Percentiles rank a stretch among this genome's conserved stretches.
Evolutionary conservation across 2,797 vertebrate genomes (phyloP).

Genomic region (Mastacembelus armatus): DNA sequence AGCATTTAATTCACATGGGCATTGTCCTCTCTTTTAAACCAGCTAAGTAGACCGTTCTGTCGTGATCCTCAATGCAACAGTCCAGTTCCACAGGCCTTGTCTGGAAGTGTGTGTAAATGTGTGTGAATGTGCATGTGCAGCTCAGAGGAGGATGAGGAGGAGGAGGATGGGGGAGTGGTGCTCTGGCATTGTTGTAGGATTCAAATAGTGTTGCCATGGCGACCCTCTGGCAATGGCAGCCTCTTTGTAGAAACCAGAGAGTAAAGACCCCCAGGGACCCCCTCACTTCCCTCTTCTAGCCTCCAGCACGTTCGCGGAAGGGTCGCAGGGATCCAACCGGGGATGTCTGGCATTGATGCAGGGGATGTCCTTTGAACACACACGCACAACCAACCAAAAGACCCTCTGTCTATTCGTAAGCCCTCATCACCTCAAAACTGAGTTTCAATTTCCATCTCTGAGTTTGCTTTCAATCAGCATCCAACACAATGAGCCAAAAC

Average conservation of each 20-base stretch:
- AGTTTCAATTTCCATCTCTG: slow-evolving; percentile 56
- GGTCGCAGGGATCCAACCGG: slow-evolving; percentile 52
- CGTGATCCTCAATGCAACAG: slow-evolving; percentile 51
- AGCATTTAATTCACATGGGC: slow-evolving; percentile 41
- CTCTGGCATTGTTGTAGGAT: slow-evolving; percentile 85
- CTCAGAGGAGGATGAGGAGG: slow-evolving; percentile 44
- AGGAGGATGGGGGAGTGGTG: slow-evolving; percentile 48
- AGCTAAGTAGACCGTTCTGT: slow-evolving; percentile 21
- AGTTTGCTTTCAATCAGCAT: slow-evolving; percentile 61
- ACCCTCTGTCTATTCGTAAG: slow-evolving; percentile 29
- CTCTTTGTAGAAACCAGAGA: slow-evolving; percentile 83
- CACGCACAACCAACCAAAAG: slow-evolving; percentile 21
- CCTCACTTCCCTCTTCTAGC: slow-evolving; percentile 55
- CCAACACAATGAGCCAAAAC: slow-evolving; percentile 66
- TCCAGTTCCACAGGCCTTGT: slow-evolving; percentile 46
- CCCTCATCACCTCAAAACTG: slow-evolving; percentile 24
- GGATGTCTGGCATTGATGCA: slow-evolving; percentile 38
- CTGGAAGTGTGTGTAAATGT: slow-evolving; percentile 16
- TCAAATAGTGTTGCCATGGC: slow-evolving; percentile 86
- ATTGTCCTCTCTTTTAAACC: slow-evolving; percentile 49
- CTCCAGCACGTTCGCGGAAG: slow-evolving; percentile 64
- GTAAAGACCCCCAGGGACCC: slow-evolving; percentile 80
- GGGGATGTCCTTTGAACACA: slow-evolving; percentile 44
- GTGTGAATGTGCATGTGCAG: slow-evolving; percentile 40
- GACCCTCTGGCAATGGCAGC: slow-evolving; percentile 81